Percentiles rank a stretch among this genome's conserved stretches.
These are phyloP conservation scores for Spialia ferax DNA, from an alignment of 2,888 invertebrate species.

Conservation along the genomic window DNA sequence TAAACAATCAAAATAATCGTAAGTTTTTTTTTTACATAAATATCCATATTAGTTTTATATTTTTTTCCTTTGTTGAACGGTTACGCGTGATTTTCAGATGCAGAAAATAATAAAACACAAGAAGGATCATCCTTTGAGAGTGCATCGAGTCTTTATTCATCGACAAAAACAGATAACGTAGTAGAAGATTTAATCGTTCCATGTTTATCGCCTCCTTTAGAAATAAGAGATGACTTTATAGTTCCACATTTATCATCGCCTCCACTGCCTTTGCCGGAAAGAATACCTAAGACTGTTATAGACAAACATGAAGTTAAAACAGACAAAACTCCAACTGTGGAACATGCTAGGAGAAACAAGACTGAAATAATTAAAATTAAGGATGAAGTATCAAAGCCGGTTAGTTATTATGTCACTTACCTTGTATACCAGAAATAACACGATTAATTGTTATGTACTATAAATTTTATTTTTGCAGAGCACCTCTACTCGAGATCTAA, in stretches of 20 bases:
- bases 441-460: neutral
- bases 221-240: slow-evolving; percentile 81
- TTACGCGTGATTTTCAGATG: slow-evolving; percentile 68
- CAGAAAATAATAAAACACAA: slow-evolving; percentile 86
- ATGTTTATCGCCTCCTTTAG: slow-evolving; percentile 86
- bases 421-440: neutral
- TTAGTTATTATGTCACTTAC: slow-evolving; percentile 45
- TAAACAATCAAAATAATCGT: slow-evolving; percentile 78
- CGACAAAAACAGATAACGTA: slow-evolving; percentile 90
- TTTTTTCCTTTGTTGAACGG: slow-evolving; percentile 22
- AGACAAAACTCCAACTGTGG: slow-evolving; percentile 67
- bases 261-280: slow-evolving; percentile 77
- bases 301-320: slow-evolving; percentile 79
- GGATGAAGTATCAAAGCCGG: slow-evolving; percentile 65
- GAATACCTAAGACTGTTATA: slow-evolving; percentile 64
- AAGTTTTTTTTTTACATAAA: slow-evolving; percentile 52
- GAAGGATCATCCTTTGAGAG: slow-evolving; percentile 96
- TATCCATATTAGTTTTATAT: slow-evolving; percentile 12
- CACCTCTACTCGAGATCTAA: slow-evolving; percentile 61
- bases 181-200: slow-evolving; percentile 89
- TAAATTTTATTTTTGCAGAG: slow-evolving; percentile 53
- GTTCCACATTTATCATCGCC: slow-evolving; percentile 79
- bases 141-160: slow-evolving; percentile 93
- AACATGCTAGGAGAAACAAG: slow-evolving; percentile 78
- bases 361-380: slow-evolving; percentile 76